Evolutionary conservation across 2,797 vertebrate species (phyloP).

Genomic region (Notoglanidium macrostoma): DNA sequence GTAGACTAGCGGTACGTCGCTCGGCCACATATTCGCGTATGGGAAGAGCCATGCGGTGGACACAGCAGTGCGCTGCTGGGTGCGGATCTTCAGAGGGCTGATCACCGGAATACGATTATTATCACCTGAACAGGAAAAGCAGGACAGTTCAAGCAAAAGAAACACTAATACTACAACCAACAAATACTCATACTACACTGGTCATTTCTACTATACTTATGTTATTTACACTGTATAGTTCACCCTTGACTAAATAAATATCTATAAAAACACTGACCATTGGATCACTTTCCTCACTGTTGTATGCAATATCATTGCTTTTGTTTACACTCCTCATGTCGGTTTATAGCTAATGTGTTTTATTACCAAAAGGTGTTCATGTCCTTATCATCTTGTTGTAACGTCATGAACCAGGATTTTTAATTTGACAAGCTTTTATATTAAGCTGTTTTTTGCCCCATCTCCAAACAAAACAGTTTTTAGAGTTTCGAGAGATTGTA

Average conservation of each 20-base stretch:
- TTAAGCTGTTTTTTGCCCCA: too few species aligned
- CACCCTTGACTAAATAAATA: too few species aligned
- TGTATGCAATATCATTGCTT: background rate
- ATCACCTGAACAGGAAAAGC: constrained; percentile 79
- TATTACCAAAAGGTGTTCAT: background rate
- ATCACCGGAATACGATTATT: constrained; percentile 94
- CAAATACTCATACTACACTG: background rate
- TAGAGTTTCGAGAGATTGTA: background rate
- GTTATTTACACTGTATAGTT: background rate
- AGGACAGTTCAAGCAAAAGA: background rate
- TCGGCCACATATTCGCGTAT: constrained; percentile 86
- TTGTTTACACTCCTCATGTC: background rate
- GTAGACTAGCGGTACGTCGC: constrained; percentile 83
- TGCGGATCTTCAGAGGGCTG: constrained; percentile 87
- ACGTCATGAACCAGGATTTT: background rate
- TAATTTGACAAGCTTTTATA: background rate
- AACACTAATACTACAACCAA: background rate
- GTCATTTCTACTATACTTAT: background rate
- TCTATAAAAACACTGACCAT: too few species aligned
- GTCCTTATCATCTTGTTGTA: background rate
- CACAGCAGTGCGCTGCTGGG: constrained; percentile 90
- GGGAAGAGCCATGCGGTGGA: constrained; percentile 93
- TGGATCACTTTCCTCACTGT: too few species aligned
- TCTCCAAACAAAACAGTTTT: background rate
- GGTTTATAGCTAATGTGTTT: background rate